These are phyloP conservation scores for Macquaria ambigua DNA, from an alignment of 2,113 vertebrate species.

Conservation along the genomic window DNA sequence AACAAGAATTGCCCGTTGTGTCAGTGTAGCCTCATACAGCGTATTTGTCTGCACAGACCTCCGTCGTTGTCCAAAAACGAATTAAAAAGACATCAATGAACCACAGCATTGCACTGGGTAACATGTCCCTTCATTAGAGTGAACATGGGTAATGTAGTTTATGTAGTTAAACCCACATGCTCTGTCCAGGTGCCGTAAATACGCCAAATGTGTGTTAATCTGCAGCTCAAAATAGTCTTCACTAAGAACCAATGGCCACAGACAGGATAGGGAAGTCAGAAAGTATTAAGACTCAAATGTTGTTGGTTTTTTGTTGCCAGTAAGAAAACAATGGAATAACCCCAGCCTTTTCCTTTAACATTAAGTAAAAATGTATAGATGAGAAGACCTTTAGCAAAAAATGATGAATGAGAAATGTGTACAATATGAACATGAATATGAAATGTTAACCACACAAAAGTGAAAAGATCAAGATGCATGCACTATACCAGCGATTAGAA, in stretches of 20 bases:
- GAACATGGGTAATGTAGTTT: background rate
- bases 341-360: background rate
- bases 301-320: background rate
- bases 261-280: background rate
- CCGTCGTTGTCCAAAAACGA: background rate
- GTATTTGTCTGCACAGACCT: background rate
- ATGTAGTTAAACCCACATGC: background rate
- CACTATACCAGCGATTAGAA: slow-evolving; percentile 27
- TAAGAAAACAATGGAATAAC: background rate
- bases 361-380: background rate
- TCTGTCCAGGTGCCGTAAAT: background rate
- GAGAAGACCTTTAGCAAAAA: slow-evolving; percentile 9
- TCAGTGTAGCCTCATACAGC: background rate
- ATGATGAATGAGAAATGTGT: background rate
- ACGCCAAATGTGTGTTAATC: background rate
- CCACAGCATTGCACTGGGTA: background rate
- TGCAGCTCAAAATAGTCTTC: background rate
- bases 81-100: background rate
- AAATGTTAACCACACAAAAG: slow-evolving; percentile 40
- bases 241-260: background rate
- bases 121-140: background rate
- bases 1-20: background rate
- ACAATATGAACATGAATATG: slow-evolving; percentile 21
- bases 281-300: background rate
- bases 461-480: slow-evolving; percentile 14